These are phyloP conservation scores for Thalassophryne amazonica DNA, from an alignment of 2,797 vertebrate species.

Conservation along the genomic window DNA sequence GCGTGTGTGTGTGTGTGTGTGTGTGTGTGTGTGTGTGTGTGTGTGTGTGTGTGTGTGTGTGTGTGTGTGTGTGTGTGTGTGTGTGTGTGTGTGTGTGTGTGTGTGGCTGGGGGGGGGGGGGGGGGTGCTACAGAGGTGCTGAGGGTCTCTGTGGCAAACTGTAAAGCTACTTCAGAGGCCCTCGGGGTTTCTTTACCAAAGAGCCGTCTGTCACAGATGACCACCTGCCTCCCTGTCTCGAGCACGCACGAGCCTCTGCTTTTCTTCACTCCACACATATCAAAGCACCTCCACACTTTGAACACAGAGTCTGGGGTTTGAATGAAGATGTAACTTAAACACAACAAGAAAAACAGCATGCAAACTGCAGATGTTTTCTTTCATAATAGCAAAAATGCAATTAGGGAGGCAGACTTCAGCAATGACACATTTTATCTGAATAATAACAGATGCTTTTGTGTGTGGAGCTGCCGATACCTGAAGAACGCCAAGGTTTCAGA, in stretches of 20 bases:
- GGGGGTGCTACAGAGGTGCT: slow-evolving; percentile 31
- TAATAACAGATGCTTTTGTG: slow-evolving; percentile 41
- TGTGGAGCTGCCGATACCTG: slow-evolving; percentile 33
- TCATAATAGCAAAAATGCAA: slow-evolving; percentile 16
- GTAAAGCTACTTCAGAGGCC: slow-evolving; percentile 61
- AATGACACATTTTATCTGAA: too few species aligned
- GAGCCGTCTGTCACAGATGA: slow-evolving; percentile 70
- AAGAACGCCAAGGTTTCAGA: slow-evolving; percentile 27
- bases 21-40: not conserved
- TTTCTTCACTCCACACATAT: slow-evolving; percentile 46
- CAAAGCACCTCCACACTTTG: slow-evolving; percentile 45
- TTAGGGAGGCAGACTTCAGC: slow-evolving; percentile 1
- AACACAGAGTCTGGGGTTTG: slow-evolving; percentile 30
- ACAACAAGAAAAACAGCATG: slow-evolving; percentile 36
- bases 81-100: not conserved
- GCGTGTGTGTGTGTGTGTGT: slow-evolving; percentile 2
- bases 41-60: not conserved
- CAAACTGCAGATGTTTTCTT: slow-evolving; percentile 27
- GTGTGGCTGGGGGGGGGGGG: not conserved
- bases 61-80: not conserved
- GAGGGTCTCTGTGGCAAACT: slow-evolving; percentile 49
- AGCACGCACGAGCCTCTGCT: slow-evolving; percentile 56
- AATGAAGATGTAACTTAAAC: slow-evolving; percentile 40
- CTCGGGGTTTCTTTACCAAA: slow-evolving; percentile 69
- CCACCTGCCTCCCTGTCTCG: slow-evolving; percentile 68